Base-by-base conservation (phyloP, 2,113 vertebrate species). In the Smithornis capensis region DNA sequence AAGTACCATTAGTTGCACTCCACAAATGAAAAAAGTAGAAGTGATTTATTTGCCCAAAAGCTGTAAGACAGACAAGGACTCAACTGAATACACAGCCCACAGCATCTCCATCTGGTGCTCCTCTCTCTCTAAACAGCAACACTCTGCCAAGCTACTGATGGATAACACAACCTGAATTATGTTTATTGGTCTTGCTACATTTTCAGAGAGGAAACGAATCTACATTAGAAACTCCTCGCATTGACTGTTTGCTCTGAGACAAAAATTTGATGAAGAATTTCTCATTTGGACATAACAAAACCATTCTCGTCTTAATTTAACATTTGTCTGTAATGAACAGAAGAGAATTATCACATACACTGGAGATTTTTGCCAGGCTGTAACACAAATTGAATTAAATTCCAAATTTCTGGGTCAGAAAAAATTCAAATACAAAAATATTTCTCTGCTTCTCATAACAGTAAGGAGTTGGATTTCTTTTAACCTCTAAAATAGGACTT, bases 91-190 rank as follows among this genome's bases (percentile, higher is more conserved):
- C 52, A 85, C 56, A 96, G 81, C 82, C 79, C 73, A 67, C 55
- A 80, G 85, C 71, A 23, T 31, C 53, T 65, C 94, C 95, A 94
- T 88, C 87, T 91, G 84, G 29, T 90, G 42, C 67, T 81, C 14
- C 82, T 29, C 45, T 88, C 14, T 19, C 78, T 87, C 62, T 76
- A 6, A 27, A 19, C 80, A 60, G n/a, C 27, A 56, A 10, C 1
- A 2, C 16, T 35, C 50, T 18, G 21, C 35, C 12, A 75, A 86
- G 57, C 87, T 25, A 4, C 87, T n/a, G 75, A 64, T 40, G 38
- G 40, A 52, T 14, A 49, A 16, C 2, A 9, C 45, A 87, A n/a
- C 21, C 62, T 89, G 64, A 5, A 27, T 27, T 6, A 6, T 42
- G 22, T 6, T 45, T 56, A 38, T 47, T 24, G 2, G 1, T 29